Evolutionary conservation across 2,888 invertebrate genomes (phyloP).

Genomic region (Nomada lathburiana): DNA sequence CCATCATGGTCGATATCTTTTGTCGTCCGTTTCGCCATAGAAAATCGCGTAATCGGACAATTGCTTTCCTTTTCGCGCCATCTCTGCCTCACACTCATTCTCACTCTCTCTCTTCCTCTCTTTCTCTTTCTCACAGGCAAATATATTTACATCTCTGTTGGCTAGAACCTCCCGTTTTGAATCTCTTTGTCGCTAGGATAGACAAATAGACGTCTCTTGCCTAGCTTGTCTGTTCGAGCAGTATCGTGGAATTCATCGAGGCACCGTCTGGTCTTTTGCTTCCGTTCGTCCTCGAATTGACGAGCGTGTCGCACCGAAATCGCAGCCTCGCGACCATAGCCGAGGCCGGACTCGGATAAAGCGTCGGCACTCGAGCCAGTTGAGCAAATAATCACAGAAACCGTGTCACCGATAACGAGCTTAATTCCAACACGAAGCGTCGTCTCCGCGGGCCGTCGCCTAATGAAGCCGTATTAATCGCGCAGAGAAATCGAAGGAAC

Average conservation of each 20-base stretch:
- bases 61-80: no score
- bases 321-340: slow-evolving; percentile 14
- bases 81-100: not conserved
- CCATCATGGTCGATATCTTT: no score
- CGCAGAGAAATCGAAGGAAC: slow-evolving; percentile 19
- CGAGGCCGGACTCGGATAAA: slow-evolving; percentile 27
- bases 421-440: slow-evolving; percentile 46
- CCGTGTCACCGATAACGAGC: slow-evolving; percentile 59
- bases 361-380: slow-evolving; percentile 58
- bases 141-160: no score
- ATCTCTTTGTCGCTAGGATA: not conserved
- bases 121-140: not conserved
- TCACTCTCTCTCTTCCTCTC: not conserved
- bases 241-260: not conserved
- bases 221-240: not conserved
- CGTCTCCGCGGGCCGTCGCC: slow-evolving; percentile 34
- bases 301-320: slow-evolving; percentile 12
- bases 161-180: not conserved
- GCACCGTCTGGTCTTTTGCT: not conserved
- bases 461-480: slow-evolving; percentile 54
- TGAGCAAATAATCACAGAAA: slow-evolving; percentile 71
- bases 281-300: not conserved
- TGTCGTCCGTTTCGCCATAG: no score
- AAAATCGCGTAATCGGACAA: no score
- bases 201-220: not conserved